phyloP scores from a whole-genome alignment of 2,888 invertebrate genomes.

The Taenaris catops region DNA sequence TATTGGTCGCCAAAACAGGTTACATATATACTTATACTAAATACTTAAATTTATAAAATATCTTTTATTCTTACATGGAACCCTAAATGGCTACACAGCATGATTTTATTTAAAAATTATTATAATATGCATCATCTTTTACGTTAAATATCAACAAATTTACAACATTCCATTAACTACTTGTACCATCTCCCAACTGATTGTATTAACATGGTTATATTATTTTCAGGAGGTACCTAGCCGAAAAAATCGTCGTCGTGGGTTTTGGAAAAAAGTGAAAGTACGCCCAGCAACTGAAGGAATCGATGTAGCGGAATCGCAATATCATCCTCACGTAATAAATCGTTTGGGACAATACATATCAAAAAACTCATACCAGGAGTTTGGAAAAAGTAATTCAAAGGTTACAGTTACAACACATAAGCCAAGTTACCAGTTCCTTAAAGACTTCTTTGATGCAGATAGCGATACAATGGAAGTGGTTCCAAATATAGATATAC shows the following conservation, averaged over 20 bases:
- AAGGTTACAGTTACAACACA: conserved; percentile 58
- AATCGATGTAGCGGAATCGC: conserved; percentile 90
- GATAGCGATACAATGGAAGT: conserved; percentile 35
- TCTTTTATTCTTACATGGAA: too few species aligned
- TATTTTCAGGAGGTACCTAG: conserved; percentile 42
- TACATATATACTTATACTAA: too few species aligned
- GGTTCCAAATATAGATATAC: conserved; percentile 45
- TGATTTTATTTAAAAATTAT: too few species aligned
- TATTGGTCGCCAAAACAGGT: too few species aligned
- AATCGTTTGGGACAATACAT: conserved; percentile 58
- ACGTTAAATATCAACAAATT: conserved; percentile 29
- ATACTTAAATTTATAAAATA: too few species aligned
- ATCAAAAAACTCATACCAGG: conserved; percentile 41
- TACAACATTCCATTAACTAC: neutral
- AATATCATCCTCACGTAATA: conserved; percentile 81
- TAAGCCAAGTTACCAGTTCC: conserved; percentile 53
- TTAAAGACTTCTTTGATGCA: conserved; percentile 47
- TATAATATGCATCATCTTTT: too few species aligned
- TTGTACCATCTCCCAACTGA: too few species aligned
- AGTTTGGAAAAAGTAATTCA: conserved; percentile 34
- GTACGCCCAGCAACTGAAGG: conserved; percentile 81
- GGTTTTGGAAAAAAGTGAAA: conserved; percentile 87
- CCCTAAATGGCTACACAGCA: too few species aligned
- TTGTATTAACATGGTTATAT: neutral
- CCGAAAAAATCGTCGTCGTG: conserved; percentile 75